Evolutionary conservation across 2,888 invertebrate genomes (phyloP).

Genomic region (Athripsodes cinereus): DNA sequence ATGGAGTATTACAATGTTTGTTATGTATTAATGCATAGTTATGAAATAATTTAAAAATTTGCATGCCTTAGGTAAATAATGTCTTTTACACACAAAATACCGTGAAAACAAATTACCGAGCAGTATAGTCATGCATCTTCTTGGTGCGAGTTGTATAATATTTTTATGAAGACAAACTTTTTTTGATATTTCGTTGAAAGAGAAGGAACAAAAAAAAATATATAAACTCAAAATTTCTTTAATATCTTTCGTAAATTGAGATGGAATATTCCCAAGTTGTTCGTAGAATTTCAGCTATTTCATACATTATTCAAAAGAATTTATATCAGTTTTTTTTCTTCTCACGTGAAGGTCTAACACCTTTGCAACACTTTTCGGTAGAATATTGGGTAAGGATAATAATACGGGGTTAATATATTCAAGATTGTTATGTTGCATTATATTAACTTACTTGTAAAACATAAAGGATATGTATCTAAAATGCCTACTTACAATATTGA

Average conservation of each 20-base stretch:
- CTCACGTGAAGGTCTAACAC: neutral
- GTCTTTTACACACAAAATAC: too few relatives aligned
- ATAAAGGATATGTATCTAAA: too few relatives aligned
- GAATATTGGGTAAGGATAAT: neutral
- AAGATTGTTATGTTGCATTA: neutral
- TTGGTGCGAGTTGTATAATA: neutral
- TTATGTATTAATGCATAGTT: too few relatives aligned
- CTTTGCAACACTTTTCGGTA: neutral
- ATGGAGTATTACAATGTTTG: too few relatives aligned
- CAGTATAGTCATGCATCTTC: neutral
- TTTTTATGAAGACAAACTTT: neutral
- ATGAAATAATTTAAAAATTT: too few relatives aligned
- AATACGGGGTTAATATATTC: neutral
- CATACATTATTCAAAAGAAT: slow-evolving; percentile 1
- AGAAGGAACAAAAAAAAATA: neutral
- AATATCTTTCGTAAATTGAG: slow-evolving; percentile 3
- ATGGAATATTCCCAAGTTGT: slow-evolving; percentile 3
- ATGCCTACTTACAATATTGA: too few relatives aligned
- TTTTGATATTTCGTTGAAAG: neutral
- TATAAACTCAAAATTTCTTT: neutral
- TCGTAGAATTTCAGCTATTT: slow-evolving; percentile 3
- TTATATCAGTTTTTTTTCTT: slow-evolving; percentile 2
- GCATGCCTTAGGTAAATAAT: too few relatives aligned
- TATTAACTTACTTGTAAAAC: too few relatives aligned
- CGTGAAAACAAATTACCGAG: neutral